Evolutionary conservation across 2,797 vertebrate species (phyloP).

Genomic region (Aeoliscus strigatus): DNA sequence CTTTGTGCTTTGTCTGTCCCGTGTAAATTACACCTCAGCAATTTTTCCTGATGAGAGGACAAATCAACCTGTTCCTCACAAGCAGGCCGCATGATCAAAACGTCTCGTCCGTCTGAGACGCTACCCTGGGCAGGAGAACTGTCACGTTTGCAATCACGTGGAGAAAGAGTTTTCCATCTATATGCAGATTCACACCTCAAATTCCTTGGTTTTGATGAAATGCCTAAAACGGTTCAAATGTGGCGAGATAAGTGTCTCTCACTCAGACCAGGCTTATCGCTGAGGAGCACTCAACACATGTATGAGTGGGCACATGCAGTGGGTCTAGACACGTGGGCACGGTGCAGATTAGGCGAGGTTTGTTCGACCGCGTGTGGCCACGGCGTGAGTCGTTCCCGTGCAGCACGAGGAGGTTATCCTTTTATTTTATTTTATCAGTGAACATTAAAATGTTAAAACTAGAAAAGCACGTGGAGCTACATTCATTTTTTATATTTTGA

Average conservation of each 20-base stretch:
- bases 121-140: slow-evolving; percentile 42
- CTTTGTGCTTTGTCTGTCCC: slow-evolving; percentile 36
- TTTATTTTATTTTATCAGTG: no score
- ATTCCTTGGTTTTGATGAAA: slow-evolving; percentile 68
- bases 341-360: slow-evolving; percentile 38
- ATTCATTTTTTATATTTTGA: no score
- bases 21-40: slow-evolving; percentile 49
- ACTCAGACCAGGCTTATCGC: slow-evolving; percentile 65
- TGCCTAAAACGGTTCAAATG: slow-evolving; percentile 59
- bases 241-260: slow-evolving; percentile 53
- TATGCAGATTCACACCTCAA: slow-evolving; percentile 76
- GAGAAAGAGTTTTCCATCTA: slow-evolving; percentile 63
- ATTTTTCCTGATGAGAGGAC: slow-evolving; percentile 40
- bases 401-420: no score
- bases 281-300: slow-evolving; percentile 55
- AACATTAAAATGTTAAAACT: no score
- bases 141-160: slow-evolving; percentile 52
- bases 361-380: no score
- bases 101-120: slow-evolving; percentile 29
- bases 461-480: no score
- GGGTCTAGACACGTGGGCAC: slow-evolving; percentile 31
- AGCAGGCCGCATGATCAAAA: no score
- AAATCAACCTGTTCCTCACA: no score
- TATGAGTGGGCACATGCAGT: slow-evolving; percentile 19
- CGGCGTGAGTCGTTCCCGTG: no score